Evolutionary conservation across 2,113 vertebrate species (phyloP).

Genomic region (Chauna torquata): DNA sequence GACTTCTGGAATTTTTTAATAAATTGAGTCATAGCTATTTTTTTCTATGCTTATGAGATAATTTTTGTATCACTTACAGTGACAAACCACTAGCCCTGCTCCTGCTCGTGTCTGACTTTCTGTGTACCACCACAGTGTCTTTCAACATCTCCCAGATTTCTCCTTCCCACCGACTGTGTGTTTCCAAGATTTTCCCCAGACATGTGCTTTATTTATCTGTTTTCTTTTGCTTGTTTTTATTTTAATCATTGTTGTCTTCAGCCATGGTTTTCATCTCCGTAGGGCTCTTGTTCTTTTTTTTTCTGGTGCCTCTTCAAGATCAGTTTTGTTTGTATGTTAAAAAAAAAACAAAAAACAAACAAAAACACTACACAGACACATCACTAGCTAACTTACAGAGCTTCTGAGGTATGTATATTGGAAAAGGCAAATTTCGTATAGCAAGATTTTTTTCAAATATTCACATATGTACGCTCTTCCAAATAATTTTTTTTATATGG

Average conservation of each 20-base stretch:
- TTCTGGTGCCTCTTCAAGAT: background rate
- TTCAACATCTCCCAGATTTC: background rate
- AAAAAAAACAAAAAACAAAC: too few relatives aligned
- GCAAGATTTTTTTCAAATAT: background rate
- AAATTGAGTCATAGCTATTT: background rate
- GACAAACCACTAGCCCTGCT: slow-evolving; percentile 32
- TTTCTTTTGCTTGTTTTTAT: background rate
- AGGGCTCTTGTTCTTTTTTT: background rate
- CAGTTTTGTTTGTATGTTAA: background rate
- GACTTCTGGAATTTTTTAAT: background rate
- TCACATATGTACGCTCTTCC: background rate
- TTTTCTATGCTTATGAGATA: background rate
- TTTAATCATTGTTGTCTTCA: background rate
- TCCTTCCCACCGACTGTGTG: accelerated
- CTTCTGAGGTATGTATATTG: too few relatives aligned
- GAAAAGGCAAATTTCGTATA: background rate
- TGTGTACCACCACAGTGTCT: background rate
- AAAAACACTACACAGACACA: background rate
- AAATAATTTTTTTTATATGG: too few relatives aligned
- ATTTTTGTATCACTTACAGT: background rate
- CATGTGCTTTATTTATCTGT: background rate
- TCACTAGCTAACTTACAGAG: background rate
- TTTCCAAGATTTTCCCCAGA: background rate
- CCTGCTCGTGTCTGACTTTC: background rate
- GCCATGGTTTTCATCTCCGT: background rate